These are phyloP conservation scores for Eubasilissa splendida DNA, from an alignment of 2,888 invertebrate genomes.

Conservation along the genomic window DNA sequence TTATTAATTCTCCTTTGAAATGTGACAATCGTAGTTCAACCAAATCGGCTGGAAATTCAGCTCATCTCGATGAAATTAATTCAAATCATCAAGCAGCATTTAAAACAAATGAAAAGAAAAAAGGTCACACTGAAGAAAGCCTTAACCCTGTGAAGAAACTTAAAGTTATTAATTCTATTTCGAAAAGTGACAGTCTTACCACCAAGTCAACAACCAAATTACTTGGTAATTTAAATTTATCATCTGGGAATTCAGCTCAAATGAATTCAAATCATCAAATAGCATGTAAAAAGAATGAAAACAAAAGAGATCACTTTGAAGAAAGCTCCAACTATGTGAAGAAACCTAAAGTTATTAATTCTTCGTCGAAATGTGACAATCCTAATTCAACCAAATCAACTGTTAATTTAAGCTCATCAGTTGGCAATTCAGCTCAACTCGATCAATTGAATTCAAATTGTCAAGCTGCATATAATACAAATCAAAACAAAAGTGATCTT, in stretches of 20 bases:
- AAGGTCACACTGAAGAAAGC: too few relatives aligned
- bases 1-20: neutral
- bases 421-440: neutral
- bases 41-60: neutral
- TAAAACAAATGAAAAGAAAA: too few relatives aligned
- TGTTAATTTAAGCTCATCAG: neutral
- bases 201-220: neutral
- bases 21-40: neutral
- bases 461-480: neutral
- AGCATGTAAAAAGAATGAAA: too few relatives aligned
- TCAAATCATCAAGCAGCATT: too few relatives aligned
- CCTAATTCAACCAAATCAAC: neutral
- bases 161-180: neutral
- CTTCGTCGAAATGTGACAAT: neutral
- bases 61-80: neutral
- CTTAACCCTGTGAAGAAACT: too few relatives aligned
- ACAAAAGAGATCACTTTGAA: too few relatives aligned
- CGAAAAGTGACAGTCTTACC: neutral
- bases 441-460: too few relatives aligned
- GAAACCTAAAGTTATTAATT: neutral
- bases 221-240: neutral
- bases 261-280: too few relatives aligned
- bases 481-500: neutral
- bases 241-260: neutral
- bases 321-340: too few relatives aligned